Evolutionary conservation across 2,113 vertebrate species (phyloP), one percentile per base, ranked within the genome.

Genomic region (Lota lota): DNA sequence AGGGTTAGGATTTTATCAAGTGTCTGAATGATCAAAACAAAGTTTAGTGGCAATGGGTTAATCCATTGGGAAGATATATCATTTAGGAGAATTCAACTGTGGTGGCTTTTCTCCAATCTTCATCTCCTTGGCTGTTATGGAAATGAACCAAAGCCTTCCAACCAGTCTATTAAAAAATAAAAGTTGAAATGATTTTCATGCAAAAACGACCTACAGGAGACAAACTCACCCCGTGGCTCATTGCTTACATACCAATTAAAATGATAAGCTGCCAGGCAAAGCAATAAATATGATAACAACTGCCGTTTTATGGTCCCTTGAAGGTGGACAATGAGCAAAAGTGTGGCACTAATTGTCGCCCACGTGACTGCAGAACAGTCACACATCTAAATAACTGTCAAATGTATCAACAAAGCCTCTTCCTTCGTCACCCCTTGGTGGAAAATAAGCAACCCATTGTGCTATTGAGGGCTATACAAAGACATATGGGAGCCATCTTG

Each of bases 241-340:
- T 50, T 77, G 56, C 36, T 72, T 47, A 71, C 51, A 63, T 18
- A 68, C 40, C 56, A 74, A 67, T 82, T 79, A 73, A 83, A 83
- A 80, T 78, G 63, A 82, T 59, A 60, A 63, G 78, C 70, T 33
- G 63, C 53, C 33, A 60, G 61, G 61, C 61, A 64, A 18, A 11
- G 66, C 60, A 61, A 76, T 80, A 69, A 53, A 73, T 66, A 65
- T 64, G 12, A 64, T 69, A 70, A 69, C 15, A 76, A 77, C 22
- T 69, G 74, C 69, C 19, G 62, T 76, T 87, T 83, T 80, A 84
- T 78, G 64, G 57, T 68, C 57, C 62, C 36, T 63, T 65, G n/a
- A 63, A 59, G 61, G 54, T 56, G 62, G 70, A 20, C n/a, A 22
- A 4, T 21, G 22, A 71, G 56, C 56, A 20, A 71, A 57, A 68